Conservation (phyloP, 2,888 invertebrate species). For the Malthinus seriepunctatus region DNA sequence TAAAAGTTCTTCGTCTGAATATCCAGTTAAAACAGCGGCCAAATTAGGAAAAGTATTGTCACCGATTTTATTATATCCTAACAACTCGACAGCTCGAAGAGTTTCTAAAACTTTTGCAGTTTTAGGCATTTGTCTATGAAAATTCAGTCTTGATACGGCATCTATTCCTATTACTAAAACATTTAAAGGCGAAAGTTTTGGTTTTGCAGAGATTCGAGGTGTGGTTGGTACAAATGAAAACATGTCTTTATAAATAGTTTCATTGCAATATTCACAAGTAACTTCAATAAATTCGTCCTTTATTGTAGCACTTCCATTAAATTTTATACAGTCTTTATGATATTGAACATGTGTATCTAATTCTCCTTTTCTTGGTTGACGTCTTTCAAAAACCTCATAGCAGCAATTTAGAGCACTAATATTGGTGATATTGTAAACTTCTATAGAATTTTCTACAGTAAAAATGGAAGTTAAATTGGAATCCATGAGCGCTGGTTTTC, state of each 20-base stretch:
- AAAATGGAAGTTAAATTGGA: slow-evolving; percentile 64
- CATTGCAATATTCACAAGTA: slow-evolving; percentile 59
- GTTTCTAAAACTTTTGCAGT: slow-evolving; percentile 63
- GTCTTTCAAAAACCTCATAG: slow-evolving; percentile 63
- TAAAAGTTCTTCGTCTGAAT: slow-evolving; percentile 66
- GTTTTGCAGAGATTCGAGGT: slow-evolving; percentile 4
- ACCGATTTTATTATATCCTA: slow-evolving; percentile 91
- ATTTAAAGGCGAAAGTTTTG: slow-evolving; percentile 54
- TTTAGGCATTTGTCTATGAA: slow-evolving; percentile 80
- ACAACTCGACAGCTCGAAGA: slow-evolving; percentile 73
- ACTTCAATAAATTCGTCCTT: slow-evolving; percentile 71
- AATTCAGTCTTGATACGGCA: slow-evolving; percentile 82
- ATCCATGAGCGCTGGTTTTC: slow-evolving; percentile 58
- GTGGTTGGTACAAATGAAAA: slow-evolving; percentile 66
- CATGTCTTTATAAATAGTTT: slow-evolving; percentile 67
- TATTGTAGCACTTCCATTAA: slow-evolving; percentile 55
- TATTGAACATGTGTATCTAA: slow-evolving; percentile 58
- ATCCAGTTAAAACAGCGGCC: slow-evolving; percentile 77
- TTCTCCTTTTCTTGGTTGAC: slow-evolving; percentile 56
- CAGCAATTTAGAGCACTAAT: slow-evolving; percentile 61
- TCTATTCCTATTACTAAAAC: slow-evolving; percentile 84
- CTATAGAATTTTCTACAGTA: slow-evolving; percentile 56
- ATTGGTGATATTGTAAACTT: slow-evolving; percentile 57
- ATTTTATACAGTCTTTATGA: slow-evolving; percentile 56
- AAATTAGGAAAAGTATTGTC: slow-evolving; percentile 94